These are phyloP conservation scores for Hyaena hyaena DNA, from an alignment of 2,113 vertebrate genomes.

Conservation along the genomic window DNA sequence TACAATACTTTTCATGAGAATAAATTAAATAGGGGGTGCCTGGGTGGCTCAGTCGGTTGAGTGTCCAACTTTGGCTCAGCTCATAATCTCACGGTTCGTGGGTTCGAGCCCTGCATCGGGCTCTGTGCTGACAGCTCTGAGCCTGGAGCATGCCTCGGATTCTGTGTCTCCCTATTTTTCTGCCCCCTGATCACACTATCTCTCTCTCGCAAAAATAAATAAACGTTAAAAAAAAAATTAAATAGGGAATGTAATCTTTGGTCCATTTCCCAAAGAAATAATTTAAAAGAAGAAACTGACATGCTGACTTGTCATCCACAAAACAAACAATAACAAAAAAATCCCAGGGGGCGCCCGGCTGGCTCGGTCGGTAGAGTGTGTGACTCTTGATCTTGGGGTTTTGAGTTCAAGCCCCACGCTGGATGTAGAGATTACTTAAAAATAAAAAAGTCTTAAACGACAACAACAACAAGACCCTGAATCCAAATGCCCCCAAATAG, in stretches of 20 bases:
- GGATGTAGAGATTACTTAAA: neutral
- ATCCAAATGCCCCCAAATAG: neutral
- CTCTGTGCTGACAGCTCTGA: no score
- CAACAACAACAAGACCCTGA: neutral
- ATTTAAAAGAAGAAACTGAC: constrained; percentile 2
- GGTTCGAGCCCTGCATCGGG: no score
- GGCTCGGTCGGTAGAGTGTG: neutral
- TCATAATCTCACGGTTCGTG: no score
- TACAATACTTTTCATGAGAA: neutral
- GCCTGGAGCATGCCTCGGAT: no score
- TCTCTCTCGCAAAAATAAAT: no score
- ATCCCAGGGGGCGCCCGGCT: neutral
- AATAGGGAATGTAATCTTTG: neutral
- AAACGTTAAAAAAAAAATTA: neutral
- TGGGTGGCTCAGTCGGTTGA: no score
- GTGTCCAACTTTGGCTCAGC: no score
- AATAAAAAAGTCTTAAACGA: neutral
- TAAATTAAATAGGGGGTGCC: neutral
- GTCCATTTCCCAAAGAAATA: neutral
- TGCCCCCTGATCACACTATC: no score
- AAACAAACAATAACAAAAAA: neutral
- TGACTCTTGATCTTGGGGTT: neutral
- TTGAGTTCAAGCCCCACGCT: neutral
- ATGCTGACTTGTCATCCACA: neutral
- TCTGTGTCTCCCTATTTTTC: no score